phyloP scores from a whole-genome alignment of 2,888 invertebrate species.

The Branchipolynoe longqiensis region DNA sequence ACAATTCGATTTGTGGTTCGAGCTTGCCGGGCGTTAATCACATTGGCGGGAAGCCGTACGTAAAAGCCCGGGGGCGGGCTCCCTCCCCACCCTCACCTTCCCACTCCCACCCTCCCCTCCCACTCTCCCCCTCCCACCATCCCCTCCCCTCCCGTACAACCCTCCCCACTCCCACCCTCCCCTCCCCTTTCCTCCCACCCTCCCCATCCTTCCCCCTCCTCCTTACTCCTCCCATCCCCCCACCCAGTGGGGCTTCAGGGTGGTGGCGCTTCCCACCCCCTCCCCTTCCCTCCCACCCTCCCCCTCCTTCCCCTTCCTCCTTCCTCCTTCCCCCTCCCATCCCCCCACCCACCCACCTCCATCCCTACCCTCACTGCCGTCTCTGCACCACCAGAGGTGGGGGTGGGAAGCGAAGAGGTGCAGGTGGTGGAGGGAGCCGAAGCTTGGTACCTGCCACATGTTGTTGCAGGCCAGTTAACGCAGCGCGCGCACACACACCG shows the following conservation, averaged over 20 bases:
- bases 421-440: no score
- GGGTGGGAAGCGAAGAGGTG: no score
- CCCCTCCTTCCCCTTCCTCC: neutral
- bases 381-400: no score
- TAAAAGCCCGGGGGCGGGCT: neutral
- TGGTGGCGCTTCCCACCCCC: neutral
- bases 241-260: neutral
- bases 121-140: neutral
- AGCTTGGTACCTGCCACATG: no score
- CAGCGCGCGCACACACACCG: no score
- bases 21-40: slow-evolving; percentile 40
- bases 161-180: neutral
- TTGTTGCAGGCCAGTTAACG: no score
- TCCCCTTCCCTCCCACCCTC: no score
- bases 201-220: neutral
- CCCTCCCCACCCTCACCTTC: neutral
- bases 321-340: no score
- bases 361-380: no score
- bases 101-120: neutral
- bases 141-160: neutral
- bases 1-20: slow-evolving; percentile 20
- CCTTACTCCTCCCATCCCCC: neutral
- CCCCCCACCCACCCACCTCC: no score
- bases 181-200: neutral
- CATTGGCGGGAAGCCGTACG: slow-evolving; percentile 49